Evolutionary conservation across 2,113 vertebrate genomes (phyloP), one percentile per base, ranked within the genome.

Genomic region (Cromileptes altivelis): DNA sequence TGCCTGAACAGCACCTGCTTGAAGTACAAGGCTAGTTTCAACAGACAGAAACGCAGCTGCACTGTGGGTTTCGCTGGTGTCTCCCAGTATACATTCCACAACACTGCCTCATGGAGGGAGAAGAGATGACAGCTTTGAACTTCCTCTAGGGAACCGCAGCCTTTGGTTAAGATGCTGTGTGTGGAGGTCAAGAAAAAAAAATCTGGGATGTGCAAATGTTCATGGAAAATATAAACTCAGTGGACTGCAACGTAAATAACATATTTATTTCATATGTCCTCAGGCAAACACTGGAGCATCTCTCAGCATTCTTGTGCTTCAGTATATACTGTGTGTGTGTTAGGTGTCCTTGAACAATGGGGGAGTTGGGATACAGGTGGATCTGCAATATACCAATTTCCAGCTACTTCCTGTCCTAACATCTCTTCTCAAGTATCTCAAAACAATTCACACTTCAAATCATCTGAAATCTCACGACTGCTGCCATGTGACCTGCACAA

Each of bases 121-220:
- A 45, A 56, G 49, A 30, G 23, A 73, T 19, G 14, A 47, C 21
- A 75, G 63, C 49, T 69, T 49, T 84, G 33, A 50, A 62, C 49
- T 19, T 3, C 6, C 72, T 78, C 53, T 2, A 6, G 69, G 76
- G 79, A 67, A 33, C 18, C 27, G 14, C 19, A 80, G 58, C 11
- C 55, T 71, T 62, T 83, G 47, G 64, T 82, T 64, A 62, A 76
- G 45, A 77, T 49, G 58, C 33, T 33, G 52, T 45, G 13, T 71
- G 33, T 71, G 25, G 60, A 77, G 47, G 72, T 85, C 70, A 69
- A 60, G 40, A 72, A 25, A 64, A 19, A 60, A 19, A 55, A 71
- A 67, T 62, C 52, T 17, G 6, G 11, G 25, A 78, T 63, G 37
- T 2, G 19, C 33, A 81, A 56, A 70, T 71, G 21, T 45, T 58